Base-by-base conservation (phyloP, 2,113 vertebrate genomes). In the Talpa occidentalis region DNA sequence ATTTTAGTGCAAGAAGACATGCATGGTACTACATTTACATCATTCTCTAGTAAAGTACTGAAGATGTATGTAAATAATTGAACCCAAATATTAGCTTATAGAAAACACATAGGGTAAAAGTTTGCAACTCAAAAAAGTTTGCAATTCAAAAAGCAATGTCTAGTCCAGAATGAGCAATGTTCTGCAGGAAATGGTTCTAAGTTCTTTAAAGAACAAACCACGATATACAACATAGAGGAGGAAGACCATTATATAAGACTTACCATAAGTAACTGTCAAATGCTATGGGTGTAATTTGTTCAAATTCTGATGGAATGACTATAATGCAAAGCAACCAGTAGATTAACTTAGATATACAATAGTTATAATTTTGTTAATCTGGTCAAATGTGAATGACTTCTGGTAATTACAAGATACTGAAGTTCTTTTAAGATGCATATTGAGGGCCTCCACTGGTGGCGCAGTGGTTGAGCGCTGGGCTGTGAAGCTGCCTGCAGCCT, bases 1-100 rank as follows among this genome's bases (percentile, higher is more conserved):
- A 10, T 24, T 32, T 54, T 56, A 54, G 10, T 32, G 10, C 24
- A 64, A 10, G 37, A 40, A 2, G 4, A 42, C 2, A 10, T 37
- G 1, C 3, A n/a, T 0, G 17, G 28, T 8, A 30, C 9, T 11
- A 42, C 17, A 26, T 5, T 30, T 86, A 26, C 4, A 15, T n/a
- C n/a, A 42, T 86, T 88, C 21, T 35, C 10, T n/a, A 7, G 1
- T 74, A 87, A 35, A 47, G 5, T 21, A 76, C 21, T 60, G 14
- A 1, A 26, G 1, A 17, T 74, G 21, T 10, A 47, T 74, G 4
- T 35, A 87, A 47, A 47, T 22, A 47, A 28, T 37, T 76, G 15
- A 10, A 30, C 76, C 30, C 62, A 74, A 88, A 62, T 28, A 62
- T 9, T 8, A 28, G 9, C 44, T 74, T 37, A 76, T 3, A 74